Evolutionary conservation across 1,140 invertebrate genomes (phyloP).

Genomic region (Bombus cullumanus): DNA sequence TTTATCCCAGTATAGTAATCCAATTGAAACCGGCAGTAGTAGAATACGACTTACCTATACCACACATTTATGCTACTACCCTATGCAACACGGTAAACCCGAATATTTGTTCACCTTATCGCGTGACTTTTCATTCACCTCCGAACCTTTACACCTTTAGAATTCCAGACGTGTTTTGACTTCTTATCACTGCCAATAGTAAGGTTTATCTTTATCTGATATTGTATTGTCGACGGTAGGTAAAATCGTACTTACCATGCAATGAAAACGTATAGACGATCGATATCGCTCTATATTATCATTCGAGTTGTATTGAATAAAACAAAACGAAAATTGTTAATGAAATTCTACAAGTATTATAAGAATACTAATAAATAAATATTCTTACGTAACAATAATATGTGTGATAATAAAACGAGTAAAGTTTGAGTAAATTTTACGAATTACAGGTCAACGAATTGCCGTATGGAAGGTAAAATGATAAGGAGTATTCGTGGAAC

Average conservation of each 20-base stretch:
- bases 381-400: no score
- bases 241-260: slow-evolving; percentile 3
- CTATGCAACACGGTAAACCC: neutral
- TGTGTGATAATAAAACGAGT: no score
- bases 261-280: neutral
- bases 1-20: neutral
- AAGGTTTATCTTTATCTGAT: no score
- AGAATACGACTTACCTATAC: neutral
- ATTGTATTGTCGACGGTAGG: neutral
- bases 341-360: no score
- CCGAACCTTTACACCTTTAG: neutral
- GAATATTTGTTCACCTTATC: neutral
- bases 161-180: neutral
- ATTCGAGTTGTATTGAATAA: neutral
- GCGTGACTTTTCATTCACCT: no score
- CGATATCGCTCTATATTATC: no score
- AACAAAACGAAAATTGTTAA: neutral
- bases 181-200: neutral
- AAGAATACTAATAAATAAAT: no score
- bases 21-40: neutral
- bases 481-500: no score
- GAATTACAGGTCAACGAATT: no score
- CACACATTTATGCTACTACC: no score
- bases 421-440: no score
- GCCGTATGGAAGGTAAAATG: no score